A percentile compares a stretch with the other conserved stretches of the same genome.
phyloP scores from a whole-genome alignment of 1,140 invertebrate species.

The Cherax quadricarinatus region DNA sequence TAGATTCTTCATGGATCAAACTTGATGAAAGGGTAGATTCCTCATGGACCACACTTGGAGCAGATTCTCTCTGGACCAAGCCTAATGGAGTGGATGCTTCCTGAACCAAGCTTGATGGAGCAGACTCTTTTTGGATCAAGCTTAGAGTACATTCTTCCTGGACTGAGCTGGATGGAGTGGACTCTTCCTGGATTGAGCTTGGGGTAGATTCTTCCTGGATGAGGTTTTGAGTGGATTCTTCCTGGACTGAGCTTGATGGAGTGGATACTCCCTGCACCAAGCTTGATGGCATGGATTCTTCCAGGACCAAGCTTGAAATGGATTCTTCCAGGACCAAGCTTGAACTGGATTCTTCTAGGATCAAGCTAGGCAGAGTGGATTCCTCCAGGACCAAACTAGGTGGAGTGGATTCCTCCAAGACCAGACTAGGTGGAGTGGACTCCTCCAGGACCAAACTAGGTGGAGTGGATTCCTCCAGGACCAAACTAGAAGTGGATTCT shows the following conservation, averaged over 20 bases:
- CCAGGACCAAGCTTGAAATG: too few species aligned
- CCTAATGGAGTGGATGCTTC: neutral
- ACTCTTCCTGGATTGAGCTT: neutral
- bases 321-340: neutral
- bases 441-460: neutral
- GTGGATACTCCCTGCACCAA: too few species aligned
- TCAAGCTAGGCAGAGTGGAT: neutral
- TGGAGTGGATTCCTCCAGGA: neutral
- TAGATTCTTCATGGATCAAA: neutral
- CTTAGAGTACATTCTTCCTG: neutral
- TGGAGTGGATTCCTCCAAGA: neutral
- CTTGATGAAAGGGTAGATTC: neutral
- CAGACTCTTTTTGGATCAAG: neutral
- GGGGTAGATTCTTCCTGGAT: neutral
- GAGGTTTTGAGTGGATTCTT: neutral
- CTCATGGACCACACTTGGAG: neutral
- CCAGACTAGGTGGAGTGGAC: neutral
- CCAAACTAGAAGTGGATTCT: neutral
- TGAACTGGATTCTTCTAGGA: neutral
- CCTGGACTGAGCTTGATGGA: too few species aligned
- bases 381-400: neutral
- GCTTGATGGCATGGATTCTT: too few species aligned
- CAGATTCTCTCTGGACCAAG: neutral
- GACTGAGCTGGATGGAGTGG: neutral
- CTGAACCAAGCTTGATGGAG: neutral